A percentile compares a stretch with the other conserved stretches of the same genome.
Evolutionary conservation across 2,797 vertebrate species (phyloP).

Genomic region (Anguilla pacifica): DNA sequence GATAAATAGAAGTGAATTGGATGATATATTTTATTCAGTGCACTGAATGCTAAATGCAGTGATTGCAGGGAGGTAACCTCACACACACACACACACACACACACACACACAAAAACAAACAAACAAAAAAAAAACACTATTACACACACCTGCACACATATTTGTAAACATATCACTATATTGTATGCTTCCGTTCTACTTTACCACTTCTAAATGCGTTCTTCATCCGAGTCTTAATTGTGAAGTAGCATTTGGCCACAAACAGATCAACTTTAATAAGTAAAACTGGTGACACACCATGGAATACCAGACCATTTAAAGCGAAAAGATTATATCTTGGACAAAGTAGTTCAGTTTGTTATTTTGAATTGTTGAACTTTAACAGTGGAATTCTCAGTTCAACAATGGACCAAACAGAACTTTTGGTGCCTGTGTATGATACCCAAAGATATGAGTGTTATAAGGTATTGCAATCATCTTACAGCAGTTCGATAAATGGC

Average conservation of each 20-base stretch:
- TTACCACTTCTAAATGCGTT: too few species aligned
- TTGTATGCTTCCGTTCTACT: too few species aligned
- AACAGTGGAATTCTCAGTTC: neutral
- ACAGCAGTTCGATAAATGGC: neutral
- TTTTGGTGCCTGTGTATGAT: neutral
- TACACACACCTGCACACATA: too few species aligned
- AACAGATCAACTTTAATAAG: neutral
- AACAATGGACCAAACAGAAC: neutral
- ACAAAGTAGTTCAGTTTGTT: neutral
- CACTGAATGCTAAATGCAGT: neutral
- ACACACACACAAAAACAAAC: too few species aligned
- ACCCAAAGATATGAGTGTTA: slow-evolving; percentile 2
- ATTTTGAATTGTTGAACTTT: neutral
- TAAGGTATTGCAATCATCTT: neutral
- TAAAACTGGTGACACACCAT: neutral
- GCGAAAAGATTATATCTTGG: neutral
- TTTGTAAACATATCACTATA: too few species aligned
- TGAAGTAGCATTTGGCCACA: neutral
- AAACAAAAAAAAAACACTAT: neutral
- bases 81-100: neutral
- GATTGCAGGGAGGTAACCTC: neutral
- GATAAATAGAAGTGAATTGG: neutral
- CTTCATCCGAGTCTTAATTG: neutral
- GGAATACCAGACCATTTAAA: neutral
- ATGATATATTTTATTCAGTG: neutral